Evolutionary conservation across 2,888 invertebrate genomes (phyloP), one percentile per base, ranked within the genome.

Genomic region (Ypsolopha sequella): DNA sequence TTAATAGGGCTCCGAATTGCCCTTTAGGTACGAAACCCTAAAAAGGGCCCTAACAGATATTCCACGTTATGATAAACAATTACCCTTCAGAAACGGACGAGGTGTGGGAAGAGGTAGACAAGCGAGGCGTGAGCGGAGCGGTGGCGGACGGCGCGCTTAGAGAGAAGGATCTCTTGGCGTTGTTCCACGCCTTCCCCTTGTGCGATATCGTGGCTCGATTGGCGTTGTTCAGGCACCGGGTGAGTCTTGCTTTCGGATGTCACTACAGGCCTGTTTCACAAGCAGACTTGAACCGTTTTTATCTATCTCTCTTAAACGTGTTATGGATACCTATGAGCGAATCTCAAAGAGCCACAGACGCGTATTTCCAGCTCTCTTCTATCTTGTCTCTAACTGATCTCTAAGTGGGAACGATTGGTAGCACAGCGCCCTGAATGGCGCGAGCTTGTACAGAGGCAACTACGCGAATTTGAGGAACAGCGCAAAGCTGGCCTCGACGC

Each of bases 101-200:
- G 6, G 62, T 61, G 0, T 85, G 85, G 85, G 85, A 85, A 54
- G 85, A 85, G 52, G 65, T 85, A 36, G 77, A 69, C 56, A 59
- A 56, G 33, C 62, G 59, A 2, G 82, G 80, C 2, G 68, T 60
- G 10, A 69, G 70, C 8, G 74, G 80, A 6, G 80, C 76, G 0
- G 84, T 82, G 33, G 66, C 71, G 44, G 73, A 76, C 47, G 81
- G 80, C 9, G 61, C 68, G 10, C 55, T 84, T 45, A 66, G 85
- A 0, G 85, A 84, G 65, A 61, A 73, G 0, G 85, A 85, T 56
- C 60, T 84, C 7, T 57, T 80, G 41, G 68, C 74, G 3, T 48
- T 85, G 51, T 55, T 82, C 14, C 52, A 53, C 1, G 70, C 70
- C 0, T 59, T 82, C 53, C 82, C 84, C 0, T 57, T 77, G 10